These are phyloP conservation scores for Helobdella robusta DNA, from an alignment of 2,888 invertebrate genomes.

Conservation along the genomic window DNA sequence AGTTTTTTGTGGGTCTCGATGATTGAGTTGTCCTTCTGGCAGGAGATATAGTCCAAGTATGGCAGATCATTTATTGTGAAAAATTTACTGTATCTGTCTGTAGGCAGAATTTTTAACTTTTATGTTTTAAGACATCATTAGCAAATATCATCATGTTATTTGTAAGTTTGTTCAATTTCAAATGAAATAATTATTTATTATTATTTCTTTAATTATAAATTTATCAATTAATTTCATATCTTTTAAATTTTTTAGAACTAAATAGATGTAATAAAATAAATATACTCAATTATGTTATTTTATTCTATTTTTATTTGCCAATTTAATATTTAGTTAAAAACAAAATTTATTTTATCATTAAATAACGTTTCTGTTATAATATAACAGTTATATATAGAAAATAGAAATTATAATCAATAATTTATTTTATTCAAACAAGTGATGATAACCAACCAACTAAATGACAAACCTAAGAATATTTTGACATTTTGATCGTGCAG, in stretches of 20 bases:
- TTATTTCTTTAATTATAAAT: neutral
- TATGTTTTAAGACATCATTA: neutral
- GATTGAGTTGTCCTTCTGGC: neutral
- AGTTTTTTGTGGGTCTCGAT: slow-evolving; percentile 2
- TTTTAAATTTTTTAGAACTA: neutral
- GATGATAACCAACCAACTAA: neutral
- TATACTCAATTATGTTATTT: too few species aligned
- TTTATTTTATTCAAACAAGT: neutral
- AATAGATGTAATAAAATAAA: neutral
- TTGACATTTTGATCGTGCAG: slow-evolving; percentile 60
- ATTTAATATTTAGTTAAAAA: neutral
- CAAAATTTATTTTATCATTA: neutral
- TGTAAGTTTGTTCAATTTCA: neutral
- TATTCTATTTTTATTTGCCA: neutral
- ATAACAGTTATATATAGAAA: neutral
- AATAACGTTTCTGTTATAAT: neutral
- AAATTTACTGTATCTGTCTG: slow-evolving; percentile 64
- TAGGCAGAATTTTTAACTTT: neutral
- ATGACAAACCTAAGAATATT: slow-evolving; percentile 56
- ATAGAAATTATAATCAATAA: neutral
- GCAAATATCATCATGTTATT: too few species aligned
- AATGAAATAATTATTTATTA: neutral
- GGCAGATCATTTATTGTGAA: slow-evolving; percentile 61
- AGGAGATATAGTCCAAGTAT: slow-evolving; percentile 56
- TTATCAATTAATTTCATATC: neutral